Evolutionary conservation across 2,113 vertebrate genomes (phyloP), one percentile per base, ranked within the genome.

Genomic region (Chionomys nivalis): DNA sequence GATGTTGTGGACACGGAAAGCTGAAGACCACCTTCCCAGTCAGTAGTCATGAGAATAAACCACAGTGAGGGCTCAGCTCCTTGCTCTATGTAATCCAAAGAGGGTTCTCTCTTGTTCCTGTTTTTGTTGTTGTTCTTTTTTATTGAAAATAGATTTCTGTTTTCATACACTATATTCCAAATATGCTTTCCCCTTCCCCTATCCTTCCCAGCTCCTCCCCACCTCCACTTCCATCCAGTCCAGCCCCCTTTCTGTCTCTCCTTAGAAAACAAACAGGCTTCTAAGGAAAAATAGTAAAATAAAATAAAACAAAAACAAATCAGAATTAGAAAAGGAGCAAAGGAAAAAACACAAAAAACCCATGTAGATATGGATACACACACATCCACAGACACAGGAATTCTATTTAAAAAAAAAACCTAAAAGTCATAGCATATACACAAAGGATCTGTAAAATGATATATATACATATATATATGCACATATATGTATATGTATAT

Each of bases 381-480:
- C 6, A 24, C 7, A 58, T 58, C 58, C 58, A 58, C 19, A 21
- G 1, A 21, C 58, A 58, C 58, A 58, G 36, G 52, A 39, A 39
- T 61, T 61, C 79, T n/a, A 13, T 81, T 58, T 19, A 0, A 26
- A 39, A 33, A 70, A 61, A 13, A 21, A 39, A 14, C 13, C 52
- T 7, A 13, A 1, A 61, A 39, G 24, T 13, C n/a, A 83, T 61
- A 42, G 26, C 14, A 39, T 16, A 28, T 61, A 61, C 13, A 83
- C 79, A 61, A 61, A 83, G 55, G 55, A 61, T 23, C 36, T 61
- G 33, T 26, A 39, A 26, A 61, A 1, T 70, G 3, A 36, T 36
- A 31, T 4, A 31, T 5, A 66, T 0, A 66, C 0, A 66, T 0
- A 55, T 1, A 66, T 3, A 24, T 3, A 1, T 4, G 0, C 13